These are phyloP conservation scores for Altica lythri DNA, from an alignment of 2,888 invertebrate species.

Conservation along the genomic window DNA sequence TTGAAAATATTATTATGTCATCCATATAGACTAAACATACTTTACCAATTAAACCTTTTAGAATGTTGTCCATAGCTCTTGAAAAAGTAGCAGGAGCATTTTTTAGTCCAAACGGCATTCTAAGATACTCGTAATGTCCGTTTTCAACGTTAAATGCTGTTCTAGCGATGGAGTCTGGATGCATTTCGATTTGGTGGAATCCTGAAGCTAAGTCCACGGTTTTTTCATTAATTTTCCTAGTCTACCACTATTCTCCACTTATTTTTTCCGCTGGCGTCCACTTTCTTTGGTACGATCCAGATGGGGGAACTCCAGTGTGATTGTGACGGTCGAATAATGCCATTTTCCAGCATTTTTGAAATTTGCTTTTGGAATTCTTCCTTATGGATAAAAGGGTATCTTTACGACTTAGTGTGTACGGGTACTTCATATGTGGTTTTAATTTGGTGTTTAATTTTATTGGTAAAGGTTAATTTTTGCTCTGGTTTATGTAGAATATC, in stretches of 20 bases:
- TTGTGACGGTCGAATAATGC: neutral
- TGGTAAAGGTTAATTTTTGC: conserved; percentile 4
- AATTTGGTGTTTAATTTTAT: neutral
- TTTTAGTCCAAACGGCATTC: neutral
- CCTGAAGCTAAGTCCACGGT: neutral
- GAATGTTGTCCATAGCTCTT: conserved; percentile 36
- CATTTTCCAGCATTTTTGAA: neutral
- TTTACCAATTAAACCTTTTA: conserved; percentile 29
- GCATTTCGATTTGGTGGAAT: too few species aligned
- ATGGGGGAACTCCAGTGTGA: neutral
- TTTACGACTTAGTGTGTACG: too few species aligned
- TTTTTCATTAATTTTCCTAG: neutral
- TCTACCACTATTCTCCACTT: neutral
- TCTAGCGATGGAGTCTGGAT: neutral
- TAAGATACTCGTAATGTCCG: too few species aligned
- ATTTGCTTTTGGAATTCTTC: neutral
- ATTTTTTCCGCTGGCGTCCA: neutral
- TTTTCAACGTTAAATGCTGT: neutral
- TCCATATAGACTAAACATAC: conserved; percentile 40
- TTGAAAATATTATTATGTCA: conserved; percentile 33
- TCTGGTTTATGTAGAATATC: conserved; percentile 20
- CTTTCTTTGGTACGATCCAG: neutral
- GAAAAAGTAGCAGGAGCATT: conserved; percentile 39
- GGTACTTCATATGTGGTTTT: conserved; percentile 4
- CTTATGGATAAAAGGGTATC: neutral